These are phyloP conservation scores for Mayetiola destructor DNA, from an alignment of 2,888 invertebrate species.

Conservation along the genomic window DNA sequence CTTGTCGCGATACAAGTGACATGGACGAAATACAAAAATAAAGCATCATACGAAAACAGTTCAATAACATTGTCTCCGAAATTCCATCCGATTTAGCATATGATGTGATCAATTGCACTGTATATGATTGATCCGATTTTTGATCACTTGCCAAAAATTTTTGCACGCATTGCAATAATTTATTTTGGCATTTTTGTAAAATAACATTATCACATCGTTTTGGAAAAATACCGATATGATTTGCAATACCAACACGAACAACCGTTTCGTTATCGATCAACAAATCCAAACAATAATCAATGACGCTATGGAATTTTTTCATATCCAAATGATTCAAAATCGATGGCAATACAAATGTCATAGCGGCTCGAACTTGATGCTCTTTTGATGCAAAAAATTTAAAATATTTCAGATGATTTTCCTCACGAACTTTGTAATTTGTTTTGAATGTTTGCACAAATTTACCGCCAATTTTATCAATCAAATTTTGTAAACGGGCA, in stretches of 20 bases:
- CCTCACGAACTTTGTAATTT: background rate
- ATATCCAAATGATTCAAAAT: constrained; percentile 7
- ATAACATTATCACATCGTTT: background rate
- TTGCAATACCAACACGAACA: background rate
- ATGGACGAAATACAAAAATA: constrained; percentile 28
- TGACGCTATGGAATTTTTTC: background rate
- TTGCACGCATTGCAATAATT: constrained; percentile 16
- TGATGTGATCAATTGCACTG: constrained; percentile 19
- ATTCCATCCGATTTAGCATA: constrained; percentile 20
- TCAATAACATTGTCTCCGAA: constrained; percentile 25
- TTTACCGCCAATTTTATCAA: background rate
- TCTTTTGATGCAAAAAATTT: background rate
- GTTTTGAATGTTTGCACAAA: background rate
- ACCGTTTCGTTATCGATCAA: background rate
- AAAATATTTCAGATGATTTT: background rate
- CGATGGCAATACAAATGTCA: background rate
- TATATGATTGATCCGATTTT: constrained; percentile 17
- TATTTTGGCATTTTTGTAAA: constrained; percentile 16
- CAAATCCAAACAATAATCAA: background rate
- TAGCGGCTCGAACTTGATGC: background rate
- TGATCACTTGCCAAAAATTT: background rate
- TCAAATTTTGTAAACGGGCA: background rate
- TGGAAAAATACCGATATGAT: background rate
- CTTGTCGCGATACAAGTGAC: constrained; percentile 28
- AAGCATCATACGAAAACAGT: constrained; percentile 31